Base-by-base conservation (phyloP, 2,797 vertebrate genomes). In the Rhodeus uyekii region DNA sequence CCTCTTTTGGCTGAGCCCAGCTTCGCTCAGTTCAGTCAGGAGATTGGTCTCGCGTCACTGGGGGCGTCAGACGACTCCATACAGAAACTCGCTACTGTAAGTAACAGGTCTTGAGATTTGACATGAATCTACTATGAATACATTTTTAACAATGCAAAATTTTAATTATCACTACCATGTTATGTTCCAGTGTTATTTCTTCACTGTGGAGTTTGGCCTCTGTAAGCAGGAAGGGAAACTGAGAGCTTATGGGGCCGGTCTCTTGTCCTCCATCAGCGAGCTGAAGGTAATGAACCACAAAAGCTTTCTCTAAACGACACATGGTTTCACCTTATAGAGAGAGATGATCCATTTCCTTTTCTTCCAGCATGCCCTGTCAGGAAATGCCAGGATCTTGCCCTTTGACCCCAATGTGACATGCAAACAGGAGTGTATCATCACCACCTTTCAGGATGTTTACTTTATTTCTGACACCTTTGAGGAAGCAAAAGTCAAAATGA, bases 401-500 rank as follows among this genome's bases (percentile, higher is more conserved):
- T 99, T 99, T 3, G 98, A 99, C 90, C 98, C 98, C 24, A 96
- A 94, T 91, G 96, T 95, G 68, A 98, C 97, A 76, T 97, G 96
- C 90, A 92, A 93, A 84, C 97, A 99, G 91, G 98, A 98, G 92
- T 99, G 98, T 90, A 96, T 99, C 89, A 98, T 99, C 90, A 99
- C 98, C 58, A 97, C 97, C 83, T 99, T 99, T 91, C 97, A 99
- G 90, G 97, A 99, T 6, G 96, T 95, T 71, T 99, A 99, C 90
- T 99, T 99, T 90, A 96, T 99, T 85, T 98, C 98, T 0, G 97
- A 99, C 90, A 98, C 97, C 94, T 99, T 99, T 80, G 97, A 99
- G 90, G 97, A 98, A 92, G 97, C 97, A 90, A 99, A 99, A 90
- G 96, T 97, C 90, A 98, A 98, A 89, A 99, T 99, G 97, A 97